Conservation (phyloP, 2,113 vertebrate genomes). For the Mirza zaza region DNA sequence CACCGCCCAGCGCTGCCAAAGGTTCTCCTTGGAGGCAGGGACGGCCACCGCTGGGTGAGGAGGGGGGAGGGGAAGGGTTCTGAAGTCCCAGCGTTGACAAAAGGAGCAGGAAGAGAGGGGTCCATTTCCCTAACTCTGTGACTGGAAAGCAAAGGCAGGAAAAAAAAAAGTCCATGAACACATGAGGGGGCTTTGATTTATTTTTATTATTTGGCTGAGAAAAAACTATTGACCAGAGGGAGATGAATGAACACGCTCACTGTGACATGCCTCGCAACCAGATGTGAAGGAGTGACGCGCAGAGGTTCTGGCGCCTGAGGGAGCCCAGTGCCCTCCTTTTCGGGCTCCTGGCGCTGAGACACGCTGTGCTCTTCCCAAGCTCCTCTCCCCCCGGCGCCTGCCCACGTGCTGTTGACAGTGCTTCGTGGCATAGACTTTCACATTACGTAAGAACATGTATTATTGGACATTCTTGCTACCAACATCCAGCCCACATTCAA, state of each 20-base stretch:
- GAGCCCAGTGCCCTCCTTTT: background rate
- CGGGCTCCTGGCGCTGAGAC: background rate
- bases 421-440: background rate
- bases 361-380: background rate
- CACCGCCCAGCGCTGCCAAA: background rate
- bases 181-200: background rate
- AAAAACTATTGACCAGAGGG: background rate
- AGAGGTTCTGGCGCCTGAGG: background rate
- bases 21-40: background rate
- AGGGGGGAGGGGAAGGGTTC: background rate
- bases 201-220: constrained; percentile 30
- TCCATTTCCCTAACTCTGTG: background rate
- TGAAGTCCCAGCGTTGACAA: background rate
- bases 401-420: background rate
- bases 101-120: background rate
- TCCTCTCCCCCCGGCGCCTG: constrained; percentile 48
- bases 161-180: background rate
- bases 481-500: constrained; percentile 25
- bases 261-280: background rate
- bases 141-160: background rate
- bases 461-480: constrained; percentile 27
- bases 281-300: background rate
- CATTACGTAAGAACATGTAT: constrained; percentile 8
- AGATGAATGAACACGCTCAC: background rate
- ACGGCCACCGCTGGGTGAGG: background rate